These are phyloP conservation scores for Euglossa dilemma DNA, from an alignment of 1,140 invertebrate genomes.

Conservation along the genomic window DNA sequence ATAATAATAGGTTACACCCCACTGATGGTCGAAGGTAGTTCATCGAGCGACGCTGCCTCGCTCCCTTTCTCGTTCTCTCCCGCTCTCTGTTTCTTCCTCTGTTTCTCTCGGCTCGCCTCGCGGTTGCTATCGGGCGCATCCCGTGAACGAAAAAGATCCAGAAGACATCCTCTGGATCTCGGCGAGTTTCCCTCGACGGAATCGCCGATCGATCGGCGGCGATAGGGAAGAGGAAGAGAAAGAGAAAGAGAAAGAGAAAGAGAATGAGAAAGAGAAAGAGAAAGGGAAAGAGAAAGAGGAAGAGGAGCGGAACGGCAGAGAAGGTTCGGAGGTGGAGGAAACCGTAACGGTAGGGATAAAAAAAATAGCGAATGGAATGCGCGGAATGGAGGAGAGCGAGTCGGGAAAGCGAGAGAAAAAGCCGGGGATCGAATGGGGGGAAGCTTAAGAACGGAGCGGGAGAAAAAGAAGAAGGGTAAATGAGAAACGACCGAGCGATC, in stretches of 20 bases:
- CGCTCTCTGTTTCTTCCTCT: not conserved
- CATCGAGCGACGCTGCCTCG: slow-evolving; percentile 74
- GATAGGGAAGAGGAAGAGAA: no score
- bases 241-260: no score
- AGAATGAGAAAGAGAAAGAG: no score
- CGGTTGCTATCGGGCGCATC: slow-evolving; percentile 62
- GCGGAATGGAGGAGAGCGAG: not conserved
- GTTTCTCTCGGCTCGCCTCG: not conserved
- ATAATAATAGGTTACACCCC: slow-evolving; percentile 83
- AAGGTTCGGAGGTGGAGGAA: no score
- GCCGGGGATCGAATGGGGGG: slow-evolving; percentile 11
- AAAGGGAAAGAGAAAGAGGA: no score
- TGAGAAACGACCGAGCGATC: slow-evolving; percentile 42
- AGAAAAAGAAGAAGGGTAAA: slow-evolving; percentile 26
- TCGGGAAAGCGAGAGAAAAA: slow-evolving; percentile 23
- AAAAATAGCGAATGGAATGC: slow-evolving; percentile 29
- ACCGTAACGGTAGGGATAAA: no score
- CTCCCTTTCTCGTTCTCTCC: slow-evolving; percentile 22
- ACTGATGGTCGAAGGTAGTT: slow-evolving; percentile 78
- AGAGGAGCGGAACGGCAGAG: no score
- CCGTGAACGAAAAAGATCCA: slow-evolving; percentile 23
- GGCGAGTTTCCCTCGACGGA: no score
- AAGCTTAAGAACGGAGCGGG: slow-evolving; percentile 20
- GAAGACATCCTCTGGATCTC: no score
- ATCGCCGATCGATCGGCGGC: no score